Conservation (phyloP, 1,140 invertebrate genomes). For the Listronotus oregonensis region DNA sequence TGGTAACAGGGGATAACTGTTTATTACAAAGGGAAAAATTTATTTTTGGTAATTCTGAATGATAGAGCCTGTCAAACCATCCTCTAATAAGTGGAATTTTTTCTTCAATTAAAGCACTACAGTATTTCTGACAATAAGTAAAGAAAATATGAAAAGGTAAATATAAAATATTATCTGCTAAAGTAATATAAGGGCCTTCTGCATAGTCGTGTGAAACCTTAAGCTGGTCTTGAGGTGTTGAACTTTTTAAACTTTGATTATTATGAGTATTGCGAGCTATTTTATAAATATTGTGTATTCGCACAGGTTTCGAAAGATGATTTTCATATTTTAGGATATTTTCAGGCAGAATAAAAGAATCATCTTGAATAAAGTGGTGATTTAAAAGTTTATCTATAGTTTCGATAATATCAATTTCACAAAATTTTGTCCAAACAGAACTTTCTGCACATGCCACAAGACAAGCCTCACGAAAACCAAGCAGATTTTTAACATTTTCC, state of each 20-base stretch:
- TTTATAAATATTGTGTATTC: conserved; percentile 87
- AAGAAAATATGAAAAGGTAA: conserved; percentile 73
- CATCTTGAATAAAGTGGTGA: conserved; percentile 29
- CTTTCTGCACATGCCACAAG: conserved; percentile 81
- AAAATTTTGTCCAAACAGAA: conserved; percentile 90
- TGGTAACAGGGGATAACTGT: conserved; percentile 19
- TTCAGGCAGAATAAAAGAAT: conserved; percentile 58
- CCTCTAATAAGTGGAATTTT: conserved; percentile 68
- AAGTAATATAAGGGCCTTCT: conserved; percentile 80
- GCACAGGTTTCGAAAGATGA: conserved; percentile 83
- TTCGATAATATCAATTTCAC: conserved; percentile 79
- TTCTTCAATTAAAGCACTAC: conserved; percentile 54
- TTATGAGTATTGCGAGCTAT: conserved; percentile 62
- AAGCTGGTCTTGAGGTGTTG: conserved; percentile 60
- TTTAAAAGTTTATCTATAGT: conserved; percentile 57
- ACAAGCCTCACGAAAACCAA: conserved; percentile 80
- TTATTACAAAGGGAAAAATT: conserved; percentile 9
- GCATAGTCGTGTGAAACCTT: conserved; percentile 74
- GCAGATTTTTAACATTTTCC: conserved; percentile 60
- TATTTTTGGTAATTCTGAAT: conserved; percentile 36
- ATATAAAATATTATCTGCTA: conserved; percentile 84
- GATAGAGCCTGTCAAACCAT: conserved; percentile 67
- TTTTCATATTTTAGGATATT: conserved; percentile 78
- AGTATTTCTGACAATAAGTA: conserved; percentile 55
- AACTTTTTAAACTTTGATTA: conserved; percentile 59